Evolutionary conservation across 2,888 invertebrate species (phyloP).

Genomic region (Liopterus haemorrhoidalis): DNA sequence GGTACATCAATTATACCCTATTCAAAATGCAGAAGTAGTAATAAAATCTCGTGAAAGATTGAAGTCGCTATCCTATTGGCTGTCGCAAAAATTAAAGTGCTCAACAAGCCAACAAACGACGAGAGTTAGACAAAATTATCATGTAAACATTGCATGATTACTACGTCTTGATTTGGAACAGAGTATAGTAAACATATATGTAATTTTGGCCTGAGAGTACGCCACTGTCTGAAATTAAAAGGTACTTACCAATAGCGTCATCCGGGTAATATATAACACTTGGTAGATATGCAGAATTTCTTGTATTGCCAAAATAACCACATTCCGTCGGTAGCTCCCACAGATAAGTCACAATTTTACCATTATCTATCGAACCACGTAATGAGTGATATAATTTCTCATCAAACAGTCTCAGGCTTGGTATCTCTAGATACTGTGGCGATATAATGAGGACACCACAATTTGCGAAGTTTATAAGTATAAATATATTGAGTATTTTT

Average conservation of each 20-base stretch:
- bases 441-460: conserved; percentile 20
- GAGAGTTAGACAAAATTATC: no score
- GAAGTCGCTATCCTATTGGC: no score
- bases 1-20: no score
- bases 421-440: conserved; percentile 36
- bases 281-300: conserved; percentile 40
- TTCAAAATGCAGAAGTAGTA: no score
- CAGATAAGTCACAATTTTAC: conserved; percentile 36
- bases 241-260: conserved; percentile 38
- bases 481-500: conserved; percentile 2
- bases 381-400: conserved; percentile 38
- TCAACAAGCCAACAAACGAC: no score
- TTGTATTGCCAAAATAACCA: conserved; percentile 35
- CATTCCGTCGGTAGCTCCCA: conserved; percentile 34
- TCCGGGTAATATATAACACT: conserved; percentile 38
- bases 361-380: conserved; percentile 35
- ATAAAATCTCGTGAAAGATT: no score
- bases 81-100: no score
- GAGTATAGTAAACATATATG: conserved; percentile 1
- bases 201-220: conserved; percentile 2
- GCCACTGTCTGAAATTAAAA: conserved; percentile 3
- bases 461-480: conserved; percentile 21
- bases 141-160: no score
- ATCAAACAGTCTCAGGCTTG: conserved; percentile 40
- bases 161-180: conserved; percentile 5